These are phyloP conservation scores for Hystrix cristata DNA, from an alignment of 2,113 vertebrate genomes.

Conservation along the genomic window DNA sequence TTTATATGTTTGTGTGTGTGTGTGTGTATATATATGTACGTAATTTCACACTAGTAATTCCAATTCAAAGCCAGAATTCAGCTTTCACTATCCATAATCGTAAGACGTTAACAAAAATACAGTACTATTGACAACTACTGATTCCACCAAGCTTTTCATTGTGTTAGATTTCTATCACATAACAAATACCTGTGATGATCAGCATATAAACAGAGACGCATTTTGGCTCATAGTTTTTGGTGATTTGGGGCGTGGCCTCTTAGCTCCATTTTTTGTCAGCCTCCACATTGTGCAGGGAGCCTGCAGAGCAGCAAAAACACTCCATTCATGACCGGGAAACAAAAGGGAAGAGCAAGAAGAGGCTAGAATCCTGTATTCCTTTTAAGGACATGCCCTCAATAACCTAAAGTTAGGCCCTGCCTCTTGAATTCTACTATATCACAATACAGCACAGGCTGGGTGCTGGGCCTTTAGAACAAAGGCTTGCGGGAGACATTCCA, in stretches of 20 bases:
- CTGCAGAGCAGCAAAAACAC: not conserved
- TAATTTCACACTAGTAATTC: not conserved
- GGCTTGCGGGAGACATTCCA: not conserved
- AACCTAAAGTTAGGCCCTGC: rapidly evolving
- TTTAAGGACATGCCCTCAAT: not conserved
- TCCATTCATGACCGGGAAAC: not conserved
- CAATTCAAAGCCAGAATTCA: not conserved
- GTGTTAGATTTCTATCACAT: not conserved
- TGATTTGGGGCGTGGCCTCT: no score
- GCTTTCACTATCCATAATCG: not conserved
- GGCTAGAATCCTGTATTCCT: not conserved
- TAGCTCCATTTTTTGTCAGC: not conserved
- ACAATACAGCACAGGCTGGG: not conserved
- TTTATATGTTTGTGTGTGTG: not conserved
- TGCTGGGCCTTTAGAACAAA: no score
- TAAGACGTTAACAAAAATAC: not conserved
- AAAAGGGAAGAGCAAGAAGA: not conserved
- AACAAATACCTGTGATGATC: not conserved
- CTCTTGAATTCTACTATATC: not conserved
- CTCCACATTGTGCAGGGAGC: no score
- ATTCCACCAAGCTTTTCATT: not conserved
- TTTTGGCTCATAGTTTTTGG: not conserved
- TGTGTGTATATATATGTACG: not conserved
- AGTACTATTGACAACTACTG: not conserved
- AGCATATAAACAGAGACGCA: not conserved